These are phyloP conservation scores for Phataginus tricuspis DNA, from an alignment of 2,797 vertebrate species.

Conservation along the genomic window DNA sequence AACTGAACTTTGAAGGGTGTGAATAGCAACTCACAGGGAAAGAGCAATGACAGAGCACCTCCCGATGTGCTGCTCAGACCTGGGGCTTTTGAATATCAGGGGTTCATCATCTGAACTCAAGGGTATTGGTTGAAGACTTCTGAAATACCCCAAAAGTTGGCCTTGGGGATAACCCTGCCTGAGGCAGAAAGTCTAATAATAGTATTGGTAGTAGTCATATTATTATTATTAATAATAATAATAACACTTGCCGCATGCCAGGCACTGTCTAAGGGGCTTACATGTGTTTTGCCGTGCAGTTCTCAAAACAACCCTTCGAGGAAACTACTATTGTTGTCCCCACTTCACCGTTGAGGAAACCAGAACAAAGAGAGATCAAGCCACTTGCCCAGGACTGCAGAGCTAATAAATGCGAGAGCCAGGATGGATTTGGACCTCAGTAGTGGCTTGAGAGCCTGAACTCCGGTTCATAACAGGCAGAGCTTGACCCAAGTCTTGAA, in stretches of 20 bases:
- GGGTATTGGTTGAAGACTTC: background rate
- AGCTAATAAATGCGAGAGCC: background rate
- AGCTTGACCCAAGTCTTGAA: background rate
- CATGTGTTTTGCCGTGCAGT: rapidly evolving
- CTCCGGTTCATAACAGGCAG: background rate
- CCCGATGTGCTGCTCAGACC: background rate
- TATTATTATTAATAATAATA: no score
- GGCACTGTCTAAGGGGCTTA: background rate
- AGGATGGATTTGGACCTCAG: background rate
- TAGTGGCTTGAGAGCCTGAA: background rate
- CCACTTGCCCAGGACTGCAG: rapidly evolving
- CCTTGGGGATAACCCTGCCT: background rate
- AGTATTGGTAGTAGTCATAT: no score
- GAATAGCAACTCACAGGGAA: no score
- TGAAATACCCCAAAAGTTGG: background rate
- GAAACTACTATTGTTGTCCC: rapidly evolving
- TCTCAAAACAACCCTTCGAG: background rate
- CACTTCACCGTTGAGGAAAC: background rate
- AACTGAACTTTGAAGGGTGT: background rate
- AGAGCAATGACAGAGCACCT: no score
- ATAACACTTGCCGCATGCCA: rapidly evolving
- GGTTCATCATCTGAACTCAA: background rate
- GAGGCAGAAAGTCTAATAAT: background rate
- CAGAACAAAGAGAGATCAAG: background rate
- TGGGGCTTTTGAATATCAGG: background rate